Percentiles rank a stretch among this genome's conserved stretches.
These are phyloP conservation scores for Podarcis raffonei DNA, from an alignment of 2,113 vertebrate species.

Conservation along the genomic window DNA sequence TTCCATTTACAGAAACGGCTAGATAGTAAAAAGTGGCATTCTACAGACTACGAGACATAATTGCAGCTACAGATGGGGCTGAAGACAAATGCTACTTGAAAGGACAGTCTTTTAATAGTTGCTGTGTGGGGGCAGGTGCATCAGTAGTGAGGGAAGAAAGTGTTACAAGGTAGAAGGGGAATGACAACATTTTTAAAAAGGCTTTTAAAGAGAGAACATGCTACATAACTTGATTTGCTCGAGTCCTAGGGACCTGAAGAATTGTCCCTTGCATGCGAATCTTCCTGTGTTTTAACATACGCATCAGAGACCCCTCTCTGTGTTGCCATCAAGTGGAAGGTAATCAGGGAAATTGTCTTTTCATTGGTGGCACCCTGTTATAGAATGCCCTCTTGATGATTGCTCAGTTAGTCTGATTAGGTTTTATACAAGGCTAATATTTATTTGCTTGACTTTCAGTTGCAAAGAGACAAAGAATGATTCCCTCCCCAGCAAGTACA, in stretches of 20 bases:
- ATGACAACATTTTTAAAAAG: background rate
- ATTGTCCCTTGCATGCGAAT: background rate
- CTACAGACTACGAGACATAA: background rate
- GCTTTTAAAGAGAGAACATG: background rate
- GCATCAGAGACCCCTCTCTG: background rate
- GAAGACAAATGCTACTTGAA: slow-evolving; percentile 9
- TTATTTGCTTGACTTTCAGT: no score
- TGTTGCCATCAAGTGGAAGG: background rate
- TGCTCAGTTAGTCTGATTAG: no score
- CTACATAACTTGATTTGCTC: background rate
- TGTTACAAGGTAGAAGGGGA: background rate
- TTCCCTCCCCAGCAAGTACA: no score
- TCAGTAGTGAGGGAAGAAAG: background rate
- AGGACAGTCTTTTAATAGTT: background rate
- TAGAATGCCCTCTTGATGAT: background rate
- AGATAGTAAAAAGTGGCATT: background rate
- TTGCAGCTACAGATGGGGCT: slow-evolving; percentile 29
- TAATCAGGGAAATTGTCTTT: background rate
- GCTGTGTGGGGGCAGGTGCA: background rate
- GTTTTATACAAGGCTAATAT: no score
- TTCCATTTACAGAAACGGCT: background rate
- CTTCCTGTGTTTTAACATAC: background rate
- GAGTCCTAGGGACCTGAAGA: background rate
- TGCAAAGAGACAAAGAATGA: no score
- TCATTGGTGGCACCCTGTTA: background rate